Conservation (phyloP, 2,113 vertebrate species). For the Callocephalon fimbriatum region DNA sequence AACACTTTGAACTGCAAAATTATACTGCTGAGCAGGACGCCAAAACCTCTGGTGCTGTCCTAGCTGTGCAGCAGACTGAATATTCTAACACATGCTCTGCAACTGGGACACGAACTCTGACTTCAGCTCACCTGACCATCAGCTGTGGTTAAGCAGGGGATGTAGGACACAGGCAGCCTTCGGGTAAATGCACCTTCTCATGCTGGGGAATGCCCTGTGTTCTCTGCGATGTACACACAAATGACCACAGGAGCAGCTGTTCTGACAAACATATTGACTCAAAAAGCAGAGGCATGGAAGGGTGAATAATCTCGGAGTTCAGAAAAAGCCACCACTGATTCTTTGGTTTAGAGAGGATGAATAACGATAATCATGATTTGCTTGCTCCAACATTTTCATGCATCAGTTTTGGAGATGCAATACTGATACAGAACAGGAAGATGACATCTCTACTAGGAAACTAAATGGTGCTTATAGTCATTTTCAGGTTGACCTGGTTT, state of each 20-base stretch:
- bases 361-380: neutral
- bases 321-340: neutral
- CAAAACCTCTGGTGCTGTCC: neutral
- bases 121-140: neutral
- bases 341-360: neutral
- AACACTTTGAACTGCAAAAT: neutral
- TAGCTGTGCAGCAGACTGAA: neutral
- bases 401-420: neutral
- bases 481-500: neutral
- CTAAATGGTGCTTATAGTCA: neutral
- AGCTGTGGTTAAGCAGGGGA: neutral
- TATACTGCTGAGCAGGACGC: neutral
- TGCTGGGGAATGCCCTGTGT: neutral
- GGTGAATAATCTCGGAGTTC: neutral
- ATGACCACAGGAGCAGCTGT: neutral
- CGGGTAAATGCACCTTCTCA: neutral
- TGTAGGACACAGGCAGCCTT: neutral
- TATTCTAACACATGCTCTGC: neutral
- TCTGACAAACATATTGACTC: neutral
- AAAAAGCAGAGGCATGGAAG: neutral
- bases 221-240: neutral
- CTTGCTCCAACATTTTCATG: accelerated
- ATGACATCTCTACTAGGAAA: neutral
- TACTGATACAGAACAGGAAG: neutral
- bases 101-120: neutral